Evolutionary conservation across 2,113 vertebrate genomes (phyloP).

Genomic region (Aldabrachelys gigantea): DNA sequence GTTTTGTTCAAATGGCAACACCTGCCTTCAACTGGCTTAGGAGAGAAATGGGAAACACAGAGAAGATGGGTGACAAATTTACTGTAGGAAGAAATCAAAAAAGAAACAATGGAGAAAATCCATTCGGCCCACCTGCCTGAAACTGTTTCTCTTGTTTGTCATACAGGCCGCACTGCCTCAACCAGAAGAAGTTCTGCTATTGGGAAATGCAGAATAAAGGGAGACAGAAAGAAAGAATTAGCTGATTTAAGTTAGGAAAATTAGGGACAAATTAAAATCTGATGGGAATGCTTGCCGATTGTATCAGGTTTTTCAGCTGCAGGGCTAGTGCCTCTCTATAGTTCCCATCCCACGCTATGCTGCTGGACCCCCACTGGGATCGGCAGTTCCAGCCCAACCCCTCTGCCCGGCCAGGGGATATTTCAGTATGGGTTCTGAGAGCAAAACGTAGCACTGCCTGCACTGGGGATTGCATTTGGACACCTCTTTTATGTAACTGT

Average conservation of each 20-base stretch:
- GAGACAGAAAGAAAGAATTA: rapidly evolving
- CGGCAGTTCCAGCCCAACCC: slow-evolving; percentile 51
- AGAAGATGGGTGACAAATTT: background rate
- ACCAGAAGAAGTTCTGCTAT: rapidly evolving
- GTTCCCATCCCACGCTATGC: slow-evolving; percentile 55
- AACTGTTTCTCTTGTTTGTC: rapidly evolving
- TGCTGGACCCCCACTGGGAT: slow-evolving; percentile 53
- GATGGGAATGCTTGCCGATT: slow-evolving; percentile 59
- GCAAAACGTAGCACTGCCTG: background rate
- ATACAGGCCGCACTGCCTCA: rapidly evolving
- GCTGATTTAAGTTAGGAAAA: background rate
- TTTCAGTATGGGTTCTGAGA: background rate
- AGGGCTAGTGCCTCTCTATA: slow-evolving; percentile 63
- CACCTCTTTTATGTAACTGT: background rate
- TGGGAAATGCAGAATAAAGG: rapidly evolving
- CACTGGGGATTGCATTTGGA: rapidly evolving
- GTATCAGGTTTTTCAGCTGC: slow-evolving; percentile 63
- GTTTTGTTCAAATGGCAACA: background rate
- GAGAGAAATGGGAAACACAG: background rate
- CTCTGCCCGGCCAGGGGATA: background rate
- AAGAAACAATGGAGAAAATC: background rate
- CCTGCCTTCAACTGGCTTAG: background rate
- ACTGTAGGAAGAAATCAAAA: background rate
- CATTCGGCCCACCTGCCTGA: background rate
- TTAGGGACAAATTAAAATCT: background rate